Evolutionary conservation across 30 jellyfish, hydroid and myxozoan species (phyloP), one percentile per base, ranked within the genome.

Genomic region (Rhopilema esculentum): DNA sequence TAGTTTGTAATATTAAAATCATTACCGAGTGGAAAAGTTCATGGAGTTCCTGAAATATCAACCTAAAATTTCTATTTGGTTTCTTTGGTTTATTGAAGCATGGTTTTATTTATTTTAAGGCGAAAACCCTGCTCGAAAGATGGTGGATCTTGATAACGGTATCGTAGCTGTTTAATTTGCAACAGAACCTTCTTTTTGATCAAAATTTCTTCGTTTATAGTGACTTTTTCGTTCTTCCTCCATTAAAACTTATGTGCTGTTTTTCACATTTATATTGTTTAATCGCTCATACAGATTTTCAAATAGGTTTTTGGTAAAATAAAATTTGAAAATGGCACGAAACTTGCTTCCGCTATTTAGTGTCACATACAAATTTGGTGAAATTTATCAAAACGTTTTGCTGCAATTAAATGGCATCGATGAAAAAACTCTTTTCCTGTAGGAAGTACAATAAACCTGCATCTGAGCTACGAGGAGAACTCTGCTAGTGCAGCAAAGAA

Each of bases 121-220:
- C 24, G 97, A 87, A 75, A 93, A 83, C 28, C 97, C 98, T 8
- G 98, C 94, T 0, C 88, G 80, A 68, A 79, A 94, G 61, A 63
- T 73, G 71, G 79, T 93, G 28, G 96, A 93, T 29, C 91, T 93
- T 16, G 98, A 93, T n/a, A 93, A 93, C 78, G 98, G 98, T 93
- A 82, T 23, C 7, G 8, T 19, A 21, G 1, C 30, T 16, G 30
- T 62, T 52, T 20, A 23, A 17, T 0, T 33, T 49, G 19, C n/a
- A 49, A 2, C 57, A 12, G 12, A 12, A 40, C 9, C 57, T 40
- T 40, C 57, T 12, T n/a, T n/a, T n/a, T n/a, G n/a, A n/a, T n/a
- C n/a, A n/a, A n/a, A n/a, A 6, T 6, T 18, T 6, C n/a, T 6
- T 17, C 73, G n/a, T 30, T 63, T 63, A 17, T 6, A 2, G 1